Evolutionary conservation across 2,797 vertebrate species (phyloP).

Genomic region (Parambassis ranga): DNA sequence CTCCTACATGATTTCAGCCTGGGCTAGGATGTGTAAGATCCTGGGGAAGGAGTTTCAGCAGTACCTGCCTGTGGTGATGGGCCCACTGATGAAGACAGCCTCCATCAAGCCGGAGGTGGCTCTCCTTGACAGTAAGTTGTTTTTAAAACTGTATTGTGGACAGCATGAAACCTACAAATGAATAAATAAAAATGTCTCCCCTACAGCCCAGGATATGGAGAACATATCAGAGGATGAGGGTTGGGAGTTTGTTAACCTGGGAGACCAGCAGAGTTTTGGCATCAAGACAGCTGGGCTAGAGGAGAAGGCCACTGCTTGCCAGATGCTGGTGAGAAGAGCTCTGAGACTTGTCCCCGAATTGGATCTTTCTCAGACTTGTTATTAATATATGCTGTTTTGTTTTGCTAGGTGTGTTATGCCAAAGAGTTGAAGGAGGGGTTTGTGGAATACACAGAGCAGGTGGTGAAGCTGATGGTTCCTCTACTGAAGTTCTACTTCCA

Average conservation of each 20-base stretch:
- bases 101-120: conserved; percentile 99
- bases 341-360: no score
- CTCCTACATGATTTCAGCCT: conserved; percentile 99
- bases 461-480: conserved; percentile 99
- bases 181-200: fast-evolving
- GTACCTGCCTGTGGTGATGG: conserved; percentile 98
- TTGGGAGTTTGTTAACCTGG: conserved; percentile 99
- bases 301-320: conserved; percentile 98
- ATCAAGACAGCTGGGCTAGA: conserved; percentile 98
- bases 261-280: conserved; percentile 98
- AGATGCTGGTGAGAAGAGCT: conserved; percentile 92
- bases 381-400: fast-evolving
- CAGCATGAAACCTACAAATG: not conserved
- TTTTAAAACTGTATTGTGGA: not conserved
- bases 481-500: conserved; percentile 99
- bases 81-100: conserved; percentile 97
- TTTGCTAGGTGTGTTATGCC: conserved; percentile 94
- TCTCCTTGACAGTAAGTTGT: conserved; percentile 96
- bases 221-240: conserved; percentile 98
- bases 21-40: conserved; percentile 99
- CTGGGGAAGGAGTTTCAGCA: conserved; percentile 99
- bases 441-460: conserved; percentile 97
- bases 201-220: conserved; percentile 97
- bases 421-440: conserved; percentile 99
- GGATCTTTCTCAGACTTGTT: not conserved